Conservation (phyloP, 2,113 vertebrate genomes). For the Pardalotus punctatus region DNA sequence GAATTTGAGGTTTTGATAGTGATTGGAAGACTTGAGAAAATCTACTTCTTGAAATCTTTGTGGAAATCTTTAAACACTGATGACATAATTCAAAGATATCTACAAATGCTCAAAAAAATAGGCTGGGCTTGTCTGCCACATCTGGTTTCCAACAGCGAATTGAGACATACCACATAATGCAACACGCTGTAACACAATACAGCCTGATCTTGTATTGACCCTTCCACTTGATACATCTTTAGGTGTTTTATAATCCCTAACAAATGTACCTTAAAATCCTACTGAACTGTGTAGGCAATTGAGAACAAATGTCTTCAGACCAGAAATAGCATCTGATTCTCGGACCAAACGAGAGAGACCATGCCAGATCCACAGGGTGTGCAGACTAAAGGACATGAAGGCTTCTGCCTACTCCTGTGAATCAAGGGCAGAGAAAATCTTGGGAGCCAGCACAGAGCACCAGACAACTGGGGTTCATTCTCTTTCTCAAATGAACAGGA, state of each 20-base stretch:
- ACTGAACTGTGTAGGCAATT: conserved; percentile 43
- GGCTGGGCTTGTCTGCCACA: conserved; percentile 11
- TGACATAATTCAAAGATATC: conserved; percentile 22
- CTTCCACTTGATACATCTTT: conserved; percentile 52
- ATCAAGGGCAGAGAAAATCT: neutral
- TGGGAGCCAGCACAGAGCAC: neutral
- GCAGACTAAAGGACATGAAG: neutral
- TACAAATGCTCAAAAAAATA: conserved; percentile 16
- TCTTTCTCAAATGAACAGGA: neutral
- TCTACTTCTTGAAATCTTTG: neutral
- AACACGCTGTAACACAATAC: conserved; percentile 17
- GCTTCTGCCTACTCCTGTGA: neutral
- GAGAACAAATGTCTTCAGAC: conserved; percentile 57
- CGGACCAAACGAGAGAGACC: neutral
- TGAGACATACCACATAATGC: conserved; percentile 17
- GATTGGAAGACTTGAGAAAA: neutral
- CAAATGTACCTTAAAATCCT: conserved; percentile 54
- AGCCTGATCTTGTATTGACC: conserved; percentile 49
- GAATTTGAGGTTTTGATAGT: neutral
- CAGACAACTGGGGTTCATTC: neutral
- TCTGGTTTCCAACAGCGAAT: conserved; percentile 26
- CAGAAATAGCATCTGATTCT: conserved; percentile 35
- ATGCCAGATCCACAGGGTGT: neutral
- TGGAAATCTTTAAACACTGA: conserved; percentile 23
- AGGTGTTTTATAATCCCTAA: conserved; percentile 62